Percentiles rank a stretch among this genome's conserved stretches.
Conservation (phyloP, 2,797 vertebrate species). For the Tragelaphus eurycerus region DNA sequence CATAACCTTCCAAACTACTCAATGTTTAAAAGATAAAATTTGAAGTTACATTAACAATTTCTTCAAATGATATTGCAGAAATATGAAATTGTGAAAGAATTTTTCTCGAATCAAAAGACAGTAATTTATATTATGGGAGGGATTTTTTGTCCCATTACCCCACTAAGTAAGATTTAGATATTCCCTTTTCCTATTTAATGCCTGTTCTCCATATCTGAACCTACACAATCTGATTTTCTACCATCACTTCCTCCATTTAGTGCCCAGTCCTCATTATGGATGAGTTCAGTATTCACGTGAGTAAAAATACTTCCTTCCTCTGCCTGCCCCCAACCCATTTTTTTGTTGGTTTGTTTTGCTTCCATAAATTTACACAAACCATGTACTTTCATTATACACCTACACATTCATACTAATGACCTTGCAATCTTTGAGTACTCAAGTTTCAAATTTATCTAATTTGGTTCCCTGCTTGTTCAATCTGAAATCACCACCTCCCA, state of each 20-base stretch:
- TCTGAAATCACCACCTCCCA: not conserved
- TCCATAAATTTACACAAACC: constrained; percentile 5
- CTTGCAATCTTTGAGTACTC: not conserved
- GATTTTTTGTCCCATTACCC: not conserved
- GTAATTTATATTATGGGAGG: not conserved
- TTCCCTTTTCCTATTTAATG: not conserved
- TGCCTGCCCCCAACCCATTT: not conserved
- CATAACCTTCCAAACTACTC: constrained; percentile 11
- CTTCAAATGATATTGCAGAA: constrained; percentile 26
- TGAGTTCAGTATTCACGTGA: not conserved
- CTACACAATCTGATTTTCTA: not conserved
- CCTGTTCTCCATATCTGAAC: not conserved
- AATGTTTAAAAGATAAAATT: constrained; percentile 48
- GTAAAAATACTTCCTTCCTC: not conserved
- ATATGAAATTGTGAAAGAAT: constrained; percentile 35
- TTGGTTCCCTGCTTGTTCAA: not conserved
- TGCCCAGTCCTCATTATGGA: not conserved
- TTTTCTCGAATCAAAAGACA: constrained; percentile 19
- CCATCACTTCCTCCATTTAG: not conserved
- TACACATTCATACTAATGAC: not conserved
- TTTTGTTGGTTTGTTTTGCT: not conserved
- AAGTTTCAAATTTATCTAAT: not conserved
- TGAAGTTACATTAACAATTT: constrained; percentile 45
- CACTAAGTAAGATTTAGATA: not conserved
- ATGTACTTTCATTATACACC: not conserved